A percentile compares a stretch with the other conserved stretches of the same genome.
phyloP scores from a whole-genome alignment of 1,140 invertebrate species.

The Laodelphax striatellus region DNA sequence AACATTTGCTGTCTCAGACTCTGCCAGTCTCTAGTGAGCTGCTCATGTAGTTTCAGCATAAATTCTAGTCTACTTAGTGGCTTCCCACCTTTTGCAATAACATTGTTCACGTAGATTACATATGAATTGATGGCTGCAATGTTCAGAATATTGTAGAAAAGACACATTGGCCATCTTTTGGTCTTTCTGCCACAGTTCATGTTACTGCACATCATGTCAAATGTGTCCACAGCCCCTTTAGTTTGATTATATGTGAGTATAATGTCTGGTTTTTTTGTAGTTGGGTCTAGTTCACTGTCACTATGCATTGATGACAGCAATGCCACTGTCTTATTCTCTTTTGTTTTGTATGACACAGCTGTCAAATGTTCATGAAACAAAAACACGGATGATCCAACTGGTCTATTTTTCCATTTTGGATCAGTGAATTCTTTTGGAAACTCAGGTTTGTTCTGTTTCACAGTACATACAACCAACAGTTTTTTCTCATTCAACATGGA shows the following conservation, averaged over 20 bases:
- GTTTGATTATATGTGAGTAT: constrained; percentile 32
- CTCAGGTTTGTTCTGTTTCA: constrained; percentile 25
- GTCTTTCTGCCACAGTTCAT: constrained; percentile 26
- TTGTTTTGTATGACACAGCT: constrained; percentile 23
- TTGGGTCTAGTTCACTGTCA: constrained; percentile 17
- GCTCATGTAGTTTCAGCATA: background rate
- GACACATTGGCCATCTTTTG: constrained; percentile 27
- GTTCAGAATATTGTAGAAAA: constrained; percentile 13
- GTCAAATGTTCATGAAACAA: constrained; percentile 11
- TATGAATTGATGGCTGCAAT: constrained; percentile 1
- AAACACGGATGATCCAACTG: background rate
- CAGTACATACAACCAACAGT: background rate
- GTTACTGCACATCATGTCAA: constrained; percentile 32
- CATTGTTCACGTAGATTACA: background rate
- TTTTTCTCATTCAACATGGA: no score
- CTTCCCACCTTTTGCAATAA: background rate
- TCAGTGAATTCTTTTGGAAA: constrained; percentile 14
- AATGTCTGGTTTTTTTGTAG: constrained; percentile 30
- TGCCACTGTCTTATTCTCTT: constrained; percentile 21
- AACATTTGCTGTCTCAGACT: no score
- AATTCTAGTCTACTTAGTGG: background rate
- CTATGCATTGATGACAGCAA: constrained; percentile 23
- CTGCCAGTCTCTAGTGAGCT: background rate
- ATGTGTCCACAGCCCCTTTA: constrained; percentile 35
- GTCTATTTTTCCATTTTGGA: background rate